Evolutionary conservation across 2,888 invertebrate genomes (phyloP).

Genomic region (Dasysyrphus albostriatus): DNA sequence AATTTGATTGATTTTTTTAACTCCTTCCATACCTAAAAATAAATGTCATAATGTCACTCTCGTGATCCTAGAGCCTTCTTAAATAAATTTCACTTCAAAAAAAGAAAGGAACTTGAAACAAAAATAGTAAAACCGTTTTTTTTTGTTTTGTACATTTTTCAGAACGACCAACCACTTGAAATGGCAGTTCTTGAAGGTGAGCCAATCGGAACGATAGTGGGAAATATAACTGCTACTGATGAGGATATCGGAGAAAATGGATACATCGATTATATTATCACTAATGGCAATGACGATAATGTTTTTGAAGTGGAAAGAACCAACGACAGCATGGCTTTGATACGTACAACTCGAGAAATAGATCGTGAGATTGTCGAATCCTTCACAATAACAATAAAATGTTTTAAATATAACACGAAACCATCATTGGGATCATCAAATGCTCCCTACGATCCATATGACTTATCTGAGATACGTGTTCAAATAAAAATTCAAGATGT

Average conservation of each 20-base stretch:
- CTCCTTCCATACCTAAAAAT: too few species aligned
- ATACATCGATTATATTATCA: slow-evolving; percentile 89
- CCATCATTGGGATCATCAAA: slow-evolving; percentile 80
- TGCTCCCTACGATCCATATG: slow-evolving; percentile 87
- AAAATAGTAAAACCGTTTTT: background rate
- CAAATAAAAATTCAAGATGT: slow-evolving; percentile 88
- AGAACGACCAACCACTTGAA: slow-evolving; percentile 88
- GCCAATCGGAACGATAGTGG: slow-evolving; percentile 87
- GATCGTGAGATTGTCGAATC: slow-evolving; percentile 87
- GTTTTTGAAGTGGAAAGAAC: slow-evolving; percentile 87
- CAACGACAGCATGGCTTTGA: slow-evolving; percentile 87
- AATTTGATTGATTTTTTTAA: too few species aligned
- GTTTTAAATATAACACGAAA: slow-evolving; percentile 86
- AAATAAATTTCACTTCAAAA: too few species aligned
- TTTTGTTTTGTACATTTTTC: too few species aligned
- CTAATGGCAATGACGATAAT: slow-evolving; percentile 89
- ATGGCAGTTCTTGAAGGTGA: slow-evolving; percentile 88
- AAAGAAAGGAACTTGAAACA: background rate
- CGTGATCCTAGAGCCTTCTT: too few species aligned
- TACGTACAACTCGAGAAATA: slow-evolving; percentile 86
- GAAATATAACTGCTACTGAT: slow-evolving; percentile 89
- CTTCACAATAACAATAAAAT: slow-evolving; percentile 88
- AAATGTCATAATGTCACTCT: too few species aligned
- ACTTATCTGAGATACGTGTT: slow-evolving; percentile 88
- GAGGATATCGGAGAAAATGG: slow-evolving; percentile 91